Evolutionary conservation across 2,113 vertebrate genomes (phyloP).

Genomic region (Echinops telfairi): DNA sequence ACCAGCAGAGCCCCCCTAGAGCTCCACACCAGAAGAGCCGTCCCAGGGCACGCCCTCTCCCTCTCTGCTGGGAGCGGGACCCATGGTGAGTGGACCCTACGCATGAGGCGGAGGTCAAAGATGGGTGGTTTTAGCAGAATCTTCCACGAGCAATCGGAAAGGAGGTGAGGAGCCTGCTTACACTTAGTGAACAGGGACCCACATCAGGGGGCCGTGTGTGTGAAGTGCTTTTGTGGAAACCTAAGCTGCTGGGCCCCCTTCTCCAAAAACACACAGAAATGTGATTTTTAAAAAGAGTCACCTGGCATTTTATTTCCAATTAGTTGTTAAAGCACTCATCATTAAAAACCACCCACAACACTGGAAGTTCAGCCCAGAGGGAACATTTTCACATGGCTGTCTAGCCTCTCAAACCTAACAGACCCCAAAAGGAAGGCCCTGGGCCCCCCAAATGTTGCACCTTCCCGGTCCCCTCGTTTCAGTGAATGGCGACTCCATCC

Average conservation of each 20-base stretch:
- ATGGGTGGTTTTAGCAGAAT: background rate
- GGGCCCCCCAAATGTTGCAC: background rate
- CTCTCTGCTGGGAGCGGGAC: background rate
- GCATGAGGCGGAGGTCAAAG: background rate
- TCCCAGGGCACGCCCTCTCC: no score
- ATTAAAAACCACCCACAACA: accelerated
- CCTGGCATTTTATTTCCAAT: background rate
- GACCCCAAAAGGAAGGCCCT: background rate
- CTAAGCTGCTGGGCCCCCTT: background rate
- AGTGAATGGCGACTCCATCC: background rate
- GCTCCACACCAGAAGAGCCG: background rate
- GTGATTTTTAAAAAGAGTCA: background rate
- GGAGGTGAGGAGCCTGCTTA: background rate
- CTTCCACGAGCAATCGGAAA: background rate
- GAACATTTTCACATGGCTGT: background rate
- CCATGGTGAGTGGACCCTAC: accelerated
- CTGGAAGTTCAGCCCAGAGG: background rate
- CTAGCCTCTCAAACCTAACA: background rate
- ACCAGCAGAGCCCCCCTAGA: background rate
- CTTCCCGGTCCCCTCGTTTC: background rate
- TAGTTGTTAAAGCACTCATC: background rate
- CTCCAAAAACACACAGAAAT: background rate
- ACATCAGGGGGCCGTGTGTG: no score
- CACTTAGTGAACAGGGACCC: no score
- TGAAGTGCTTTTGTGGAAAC: background rate